Evolutionary conservation across 2,113 vertebrate species (phyloP), one percentile per base, ranked within the genome.

Genomic region (Ptychochromis oligacanthus): DNA sequence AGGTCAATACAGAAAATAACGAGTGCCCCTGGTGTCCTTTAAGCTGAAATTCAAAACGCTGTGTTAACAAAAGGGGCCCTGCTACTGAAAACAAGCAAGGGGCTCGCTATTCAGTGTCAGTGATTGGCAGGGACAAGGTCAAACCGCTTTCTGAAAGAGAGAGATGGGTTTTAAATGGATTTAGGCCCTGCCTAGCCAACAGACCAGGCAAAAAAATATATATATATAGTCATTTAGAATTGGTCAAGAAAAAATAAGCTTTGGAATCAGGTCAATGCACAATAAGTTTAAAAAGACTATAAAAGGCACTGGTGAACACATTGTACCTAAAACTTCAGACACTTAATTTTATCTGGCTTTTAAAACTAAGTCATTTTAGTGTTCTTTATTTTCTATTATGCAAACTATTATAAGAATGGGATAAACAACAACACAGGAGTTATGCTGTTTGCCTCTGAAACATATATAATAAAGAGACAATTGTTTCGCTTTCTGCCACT

Each of bases 61-160:
- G 13, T 10, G 43, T 31, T 67, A 64, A 91, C 88, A 88, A 89
- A 90, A 31, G 77, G 0, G 28, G 72, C 15, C 40, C 36, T 8
- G 61, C 87, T 13, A 65, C 61, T 75, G 28, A 84, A 85, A 90
- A 82, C 67, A 81, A 75, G 55, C 15, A 7, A 14, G 28, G 26
- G 34, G n/a, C 74, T 65, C 31, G 10, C 13, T 18, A 36, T 62
- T 83, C 22, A 60, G 74, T 3, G 58, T 55, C 55, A n/a, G 26
- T 90, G 90, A 93, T 36, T 91, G 91, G 34, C 87, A 88, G 89
- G 77, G 26, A 75, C 24, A 26, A 79, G 88, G 85, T 88, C 80
- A 89, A 49, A 80, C 64, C 17, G 54, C 52, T 59, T 79, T 85
- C 7, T n/a, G 26, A 49, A 60, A 80, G 79, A 31, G 58, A 88